phyloP scores from a whole-genome alignment of 2,113 vertebrate species.

The Aix galericulata region DNA sequence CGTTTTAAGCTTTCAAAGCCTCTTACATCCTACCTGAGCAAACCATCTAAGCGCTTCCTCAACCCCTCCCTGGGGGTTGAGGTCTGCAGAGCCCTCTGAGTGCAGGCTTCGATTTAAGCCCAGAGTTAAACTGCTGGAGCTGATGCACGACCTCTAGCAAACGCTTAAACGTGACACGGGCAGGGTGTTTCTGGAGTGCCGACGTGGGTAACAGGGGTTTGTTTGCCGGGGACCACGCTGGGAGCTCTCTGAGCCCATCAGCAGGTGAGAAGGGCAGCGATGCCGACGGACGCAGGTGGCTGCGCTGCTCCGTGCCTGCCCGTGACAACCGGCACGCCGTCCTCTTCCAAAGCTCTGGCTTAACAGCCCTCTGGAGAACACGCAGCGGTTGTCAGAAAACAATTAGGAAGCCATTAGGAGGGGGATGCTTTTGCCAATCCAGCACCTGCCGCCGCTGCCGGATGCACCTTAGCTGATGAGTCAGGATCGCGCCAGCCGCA shows the following conservation, averaged over 20 bases:
- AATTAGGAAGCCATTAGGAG: slow-evolving; percentile 9
- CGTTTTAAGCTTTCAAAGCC: neutral
- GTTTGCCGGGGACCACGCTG: neutral
- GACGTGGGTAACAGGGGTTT: neutral
- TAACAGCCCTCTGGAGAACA: slow-evolving; percentile 12
- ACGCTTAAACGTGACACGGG: fast-evolving
- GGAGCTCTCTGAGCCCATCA: neutral
- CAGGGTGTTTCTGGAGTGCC: neutral
- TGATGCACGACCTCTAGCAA: neutral
- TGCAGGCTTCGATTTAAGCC: neutral
- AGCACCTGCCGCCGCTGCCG: neutral
- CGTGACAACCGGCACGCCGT: neutral
- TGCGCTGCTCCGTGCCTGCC: neutral
- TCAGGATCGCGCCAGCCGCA: neutral
- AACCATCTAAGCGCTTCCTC: neutral
- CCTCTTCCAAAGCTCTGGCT: neutral
- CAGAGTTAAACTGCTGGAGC: neutral
- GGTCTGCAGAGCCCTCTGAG: neutral
- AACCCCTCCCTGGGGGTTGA: neutral
- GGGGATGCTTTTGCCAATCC: neutral
- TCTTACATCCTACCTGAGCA: neutral
- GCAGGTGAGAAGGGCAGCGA: neutral
- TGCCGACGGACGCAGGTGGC: neutral
- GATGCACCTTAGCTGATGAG: neutral
- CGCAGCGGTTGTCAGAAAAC: neutral